Base-by-base conservation (phyloP, 1,140 invertebrate species). In the Aricia agestis region DNA sequence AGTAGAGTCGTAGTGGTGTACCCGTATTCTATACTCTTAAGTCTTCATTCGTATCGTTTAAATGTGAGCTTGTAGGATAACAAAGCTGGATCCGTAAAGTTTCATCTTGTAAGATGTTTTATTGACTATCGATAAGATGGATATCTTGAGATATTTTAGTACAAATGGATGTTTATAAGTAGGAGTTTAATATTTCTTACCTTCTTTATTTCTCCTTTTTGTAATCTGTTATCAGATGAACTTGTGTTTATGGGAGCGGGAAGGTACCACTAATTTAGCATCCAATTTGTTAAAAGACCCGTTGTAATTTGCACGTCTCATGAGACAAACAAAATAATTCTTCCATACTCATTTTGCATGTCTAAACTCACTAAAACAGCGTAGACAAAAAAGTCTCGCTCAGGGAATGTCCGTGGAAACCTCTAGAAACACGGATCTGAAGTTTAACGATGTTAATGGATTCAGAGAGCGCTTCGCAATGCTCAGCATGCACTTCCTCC, bases 11-110 rank as follows among this genome's bases (percentile, higher is more conserved):
- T 73, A 70, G 73, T 72, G 19, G 19, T 63, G 18, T 63, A 63
- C 19, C 59, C 17, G 19, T 63, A 63, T 63, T 63, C 59, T 63
- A 25, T 63, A 63, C 25, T 63, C 59, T 63, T 25, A 11, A 63
- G 59, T 63, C 59, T 63, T 63, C 19, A 63, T 11, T 63, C 15
- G 59, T 63, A 63, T 76, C 79, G 81, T 76, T 82, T 84, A 86
- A 74, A 82, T 79, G 82, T 87, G 87, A 88, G 87, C 86, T 89
- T 88, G 76, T 88, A 89, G 85, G 79, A 71, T 85, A 70, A 70
- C 41, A 41, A 69, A 45, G 68, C 59, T 18, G 41, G 18, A 18
- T 63, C 7, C 41, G 32, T 69, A 61, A 69, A 19, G 36, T 70
- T 70, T 13, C 18, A 9, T 36, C 59, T 59, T 19, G 80, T 86